Base-by-base conservation (phyloP, 1,140 invertebrate genomes). In the Drosophila teissieri region DNA sequence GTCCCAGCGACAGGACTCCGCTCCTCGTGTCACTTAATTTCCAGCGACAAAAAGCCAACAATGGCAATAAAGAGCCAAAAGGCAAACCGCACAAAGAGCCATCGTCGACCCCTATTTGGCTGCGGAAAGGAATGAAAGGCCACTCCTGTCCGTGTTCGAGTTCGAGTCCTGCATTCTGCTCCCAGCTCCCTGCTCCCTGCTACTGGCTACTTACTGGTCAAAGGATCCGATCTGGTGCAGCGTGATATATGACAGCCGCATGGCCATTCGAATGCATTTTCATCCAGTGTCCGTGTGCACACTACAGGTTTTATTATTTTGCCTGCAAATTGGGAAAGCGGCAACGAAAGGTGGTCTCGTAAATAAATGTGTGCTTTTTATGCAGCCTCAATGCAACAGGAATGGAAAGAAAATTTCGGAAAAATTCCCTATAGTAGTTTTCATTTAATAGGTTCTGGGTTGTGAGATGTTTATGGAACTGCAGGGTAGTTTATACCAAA, bases 31-130 rank as follows among this genome's bases (percentile, higher is more conserved):
- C 46, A 65, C 46, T 68, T 68, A 45, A 68, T 68, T 68, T 53
- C 14, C 64, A 68, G 58, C 24, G 34, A 49, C 56, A 65, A 65
- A 49, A 48, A 17, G 36, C 64, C 64, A 68, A 65, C 37, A 68
- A 65, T 5, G 60, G 36, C 64, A 51, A 44, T 68, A 68, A 68
- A 65, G 37, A 37, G 46, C 37, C 61, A 51, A 68, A 65, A 53
- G 64, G 10, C 61, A 65, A 52, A 37, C 64, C 64, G 14, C 64
- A 68, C 27, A 68, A 60, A 53, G 46, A 31, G 24, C 46, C 19
- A 36, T 14, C 12, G 17, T 6, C 34, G 14, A 39, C 45, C 57
- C n/a, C 45, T n/a, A 63, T 51, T 48, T 63, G 58, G 24, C 42
- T 52, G 64, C 61, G 27, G 27, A 45, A 44, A 44, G 54, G 54